These are phyloP conservation scores for Ciona savignyi DNA, from an alignment of 23 tunicate genomes.

Conservation along the genomic window DNA sequence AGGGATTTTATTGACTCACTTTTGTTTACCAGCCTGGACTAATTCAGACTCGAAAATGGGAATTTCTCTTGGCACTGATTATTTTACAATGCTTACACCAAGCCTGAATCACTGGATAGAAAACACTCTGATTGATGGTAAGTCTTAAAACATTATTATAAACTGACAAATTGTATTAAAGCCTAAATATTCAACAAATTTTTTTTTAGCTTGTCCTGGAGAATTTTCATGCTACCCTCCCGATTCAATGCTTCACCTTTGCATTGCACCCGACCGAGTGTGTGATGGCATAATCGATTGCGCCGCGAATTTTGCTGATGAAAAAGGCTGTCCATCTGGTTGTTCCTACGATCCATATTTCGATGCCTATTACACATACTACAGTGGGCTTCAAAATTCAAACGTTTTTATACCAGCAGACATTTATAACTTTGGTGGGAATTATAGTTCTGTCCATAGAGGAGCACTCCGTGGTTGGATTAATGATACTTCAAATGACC, in stretches of 20 bases:
- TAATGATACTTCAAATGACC: neutral
- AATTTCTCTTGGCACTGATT: slow-evolving; percentile 53
- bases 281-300: slow-evolving; percentile 89
- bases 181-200: slow-evolving; percentile 2
- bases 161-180: neutral
- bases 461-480: slow-evolving; percentile 10
- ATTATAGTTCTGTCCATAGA: neutral
- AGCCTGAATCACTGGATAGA: slow-evolving; percentile 49
- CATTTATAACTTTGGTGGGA: neutral
- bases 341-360: slow-evolving; percentile 41
- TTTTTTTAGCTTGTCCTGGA: slow-evolving; percentile 77
- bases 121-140: slow-evolving; percentile 43
- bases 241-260: slow-evolving; percentile 8
- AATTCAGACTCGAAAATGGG: too few relatives aligned
- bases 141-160: slow-evolving; percentile 3
- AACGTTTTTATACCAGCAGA: slow-evolving; percentile 22
- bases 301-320: slow-evolving; percentile 49
- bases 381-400: slow-evolving; percentile 6
- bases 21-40: too few relatives aligned
- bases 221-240: slow-evolving; percentile 68
- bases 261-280: slow-evolving; percentile 42
- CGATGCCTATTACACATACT: slow-evolving; percentile 52
- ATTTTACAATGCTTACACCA: slow-evolving; percentile 32
- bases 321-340: slow-evolving; percentile 61
- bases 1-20: too few relatives aligned